Percentiles rank a stretch among this genome's conserved stretches.
phyloP scores from a whole-genome alignment of 1,140 invertebrate species.

The Micrasema minimum region DNA sequence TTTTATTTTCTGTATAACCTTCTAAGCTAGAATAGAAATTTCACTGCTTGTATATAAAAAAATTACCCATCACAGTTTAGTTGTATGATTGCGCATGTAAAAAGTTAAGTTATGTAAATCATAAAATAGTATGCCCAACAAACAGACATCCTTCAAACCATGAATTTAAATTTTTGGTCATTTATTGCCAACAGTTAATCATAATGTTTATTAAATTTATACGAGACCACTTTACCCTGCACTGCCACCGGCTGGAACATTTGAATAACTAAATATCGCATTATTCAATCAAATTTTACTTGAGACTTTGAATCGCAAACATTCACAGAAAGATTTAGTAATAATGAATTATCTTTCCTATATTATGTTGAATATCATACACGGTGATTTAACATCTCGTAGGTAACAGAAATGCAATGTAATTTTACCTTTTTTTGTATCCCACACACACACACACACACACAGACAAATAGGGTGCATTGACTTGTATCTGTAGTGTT shows the following conservation, averaged over 20 bases:
- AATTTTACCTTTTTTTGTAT: conserved; percentile 30
- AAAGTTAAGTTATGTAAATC: not conserved
- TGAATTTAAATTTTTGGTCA: conserved; percentile 2
- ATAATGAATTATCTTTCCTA: too few relatives aligned
- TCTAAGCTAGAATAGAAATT: too few relatives aligned
- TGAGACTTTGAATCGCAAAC: not conserved
- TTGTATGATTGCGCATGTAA: too few relatives aligned
- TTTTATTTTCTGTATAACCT: too few relatives aligned
- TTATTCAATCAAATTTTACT: not conserved
- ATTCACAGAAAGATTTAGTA: too few relatives aligned
- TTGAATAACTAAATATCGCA: conserved; percentile 5
- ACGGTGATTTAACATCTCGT: too few relatives aligned
- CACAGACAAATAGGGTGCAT: conserved; percentile 5
- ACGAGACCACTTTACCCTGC: not conserved
- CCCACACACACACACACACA: conserved; percentile 11
- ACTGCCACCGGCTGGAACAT: not conserved
- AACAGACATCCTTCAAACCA: not conserved
- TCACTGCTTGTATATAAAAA: too few relatives aligned
- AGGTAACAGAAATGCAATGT: not conserved
- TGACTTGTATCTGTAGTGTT: conserved; percentile 18
- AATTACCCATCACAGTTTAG: too few relatives aligned
- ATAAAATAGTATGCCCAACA: not conserved
- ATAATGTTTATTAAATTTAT: conserved; percentile 6
- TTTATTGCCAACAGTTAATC: not conserved
- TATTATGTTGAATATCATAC: too few relatives aligned